Percentiles rank a stretch among this genome's conserved stretches.
Evolutionary conservation across 1,140 invertebrate genomes (phyloP).

Genomic region (Caenorhabditis tropicalis): DNA sequence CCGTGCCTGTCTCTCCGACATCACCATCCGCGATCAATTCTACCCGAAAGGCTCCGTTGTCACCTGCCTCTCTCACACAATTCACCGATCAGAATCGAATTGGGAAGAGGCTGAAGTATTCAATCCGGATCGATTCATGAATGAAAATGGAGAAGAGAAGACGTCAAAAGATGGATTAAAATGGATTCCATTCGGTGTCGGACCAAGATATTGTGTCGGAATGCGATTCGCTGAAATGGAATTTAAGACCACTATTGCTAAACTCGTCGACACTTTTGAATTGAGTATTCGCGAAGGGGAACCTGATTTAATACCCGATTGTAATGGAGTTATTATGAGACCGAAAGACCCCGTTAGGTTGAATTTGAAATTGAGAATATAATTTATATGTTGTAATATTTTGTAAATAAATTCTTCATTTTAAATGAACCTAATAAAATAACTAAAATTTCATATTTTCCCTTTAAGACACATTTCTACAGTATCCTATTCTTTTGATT

Average conservation of each 20-base stretch:
- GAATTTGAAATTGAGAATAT: background rate
- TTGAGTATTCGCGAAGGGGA: background rate
- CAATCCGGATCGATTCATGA: constrained; percentile 74
- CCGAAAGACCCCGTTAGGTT: background rate
- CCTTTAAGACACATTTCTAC: no score
- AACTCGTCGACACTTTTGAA: constrained; percentile 36
- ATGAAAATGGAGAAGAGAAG: background rate
- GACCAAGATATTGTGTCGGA: constrained; percentile 76
- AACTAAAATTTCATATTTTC: no score
- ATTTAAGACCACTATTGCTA: constrained; percentile 76
- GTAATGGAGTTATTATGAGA: constrained; percentile 27
- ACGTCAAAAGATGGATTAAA: constrained; percentile 62
- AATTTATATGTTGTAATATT: background rate
- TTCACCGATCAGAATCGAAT: constrained; percentile 77
- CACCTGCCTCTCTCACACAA: constrained; percentile 76
- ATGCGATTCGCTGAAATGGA: constrained; percentile 78
- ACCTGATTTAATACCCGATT: constrained; percentile 4
- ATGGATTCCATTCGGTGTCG: constrained; percentile 76
- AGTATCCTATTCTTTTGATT: no score
- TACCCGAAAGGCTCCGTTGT: constrained; percentile 76
- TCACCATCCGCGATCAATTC: constrained; percentile 67
- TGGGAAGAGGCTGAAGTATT: constrained; percentile 77
- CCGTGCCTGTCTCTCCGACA: constrained; percentile 58
- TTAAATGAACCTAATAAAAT: no score
- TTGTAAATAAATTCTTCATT: background rate